Evolutionary conservation across 2,113 vertebrate genomes (phyloP).

Genomic region (Phalacrocorax brasilianus): DNA sequence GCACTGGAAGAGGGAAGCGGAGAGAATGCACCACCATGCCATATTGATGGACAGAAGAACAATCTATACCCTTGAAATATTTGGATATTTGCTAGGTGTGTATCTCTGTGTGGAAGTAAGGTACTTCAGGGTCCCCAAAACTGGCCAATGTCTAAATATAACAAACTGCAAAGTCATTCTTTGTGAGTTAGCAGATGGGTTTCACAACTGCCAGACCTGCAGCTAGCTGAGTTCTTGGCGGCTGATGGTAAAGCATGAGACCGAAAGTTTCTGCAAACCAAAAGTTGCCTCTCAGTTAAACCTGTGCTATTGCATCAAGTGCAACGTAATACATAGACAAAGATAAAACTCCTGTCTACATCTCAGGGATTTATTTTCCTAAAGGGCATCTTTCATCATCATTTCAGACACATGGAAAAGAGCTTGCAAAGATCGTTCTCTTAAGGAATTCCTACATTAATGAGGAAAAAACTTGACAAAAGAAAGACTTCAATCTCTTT

Average conservation of each 20-base stretch:
- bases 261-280: not conserved
- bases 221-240: not conserved
- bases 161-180: not conserved
- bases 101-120: not conserved
- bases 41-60: not conserved
- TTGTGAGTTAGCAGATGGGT: not conserved
- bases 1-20: not conserved
- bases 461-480: not conserved
- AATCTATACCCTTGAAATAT: not conserved
- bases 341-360: not conserved
- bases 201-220: not conserved
- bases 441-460: not conserved
- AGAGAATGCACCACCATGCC: not conserved
- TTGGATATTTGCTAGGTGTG: not conserved
- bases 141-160: not conserved
- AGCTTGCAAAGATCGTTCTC: not conserved
- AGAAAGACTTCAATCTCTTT: not conserved
- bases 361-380: not conserved
- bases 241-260: not conserved
- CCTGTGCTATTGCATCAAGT: not conserved
- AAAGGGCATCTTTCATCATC: not conserved
- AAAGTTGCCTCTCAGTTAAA: not conserved
- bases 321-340: not conserved
- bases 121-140: not conserved
- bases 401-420: not conserved